Evolutionary conservation across 2,797 vertebrate species (phyloP).

Genomic region (Astyanax mexicanus): DNA sequence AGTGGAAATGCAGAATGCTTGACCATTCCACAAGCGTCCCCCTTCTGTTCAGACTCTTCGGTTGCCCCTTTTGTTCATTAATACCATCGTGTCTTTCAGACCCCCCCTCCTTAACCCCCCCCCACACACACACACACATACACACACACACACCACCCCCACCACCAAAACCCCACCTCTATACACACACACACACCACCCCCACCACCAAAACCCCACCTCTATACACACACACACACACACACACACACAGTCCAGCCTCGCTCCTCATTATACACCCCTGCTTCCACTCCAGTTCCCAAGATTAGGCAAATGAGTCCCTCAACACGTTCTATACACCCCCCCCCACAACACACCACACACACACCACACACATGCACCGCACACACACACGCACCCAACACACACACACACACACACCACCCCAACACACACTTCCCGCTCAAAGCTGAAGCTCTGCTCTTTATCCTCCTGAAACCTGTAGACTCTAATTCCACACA

Average conservation of each 20-base stretch:
- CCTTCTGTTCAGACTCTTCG: conserved; percentile 78
- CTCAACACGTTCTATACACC: conserved; percentile 75
- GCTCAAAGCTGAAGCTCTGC: no score
- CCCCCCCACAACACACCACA: conserved; percentile 50
- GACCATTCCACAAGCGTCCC: conserved; percentile 77
- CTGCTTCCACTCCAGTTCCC: conserved; percentile 86
- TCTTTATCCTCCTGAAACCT: no score
- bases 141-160: conserved; percentile 66
- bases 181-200: no score
- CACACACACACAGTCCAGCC: conserved; percentile 65
- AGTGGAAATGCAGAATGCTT: conserved; percentile 77
- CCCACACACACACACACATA: no score
- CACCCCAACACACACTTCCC: no score
- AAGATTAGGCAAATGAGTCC: conserved; percentile 88
- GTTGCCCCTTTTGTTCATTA: conserved; percentile 79
- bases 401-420: no score
- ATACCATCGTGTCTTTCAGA: conserved; percentile 84
- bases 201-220: no score
- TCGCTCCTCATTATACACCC: conserved; percentile 80
- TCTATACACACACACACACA: no score
- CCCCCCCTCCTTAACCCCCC: conserved; percentile 52
- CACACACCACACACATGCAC: no score
- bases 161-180: no score
- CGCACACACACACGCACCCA: no score
- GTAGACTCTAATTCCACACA: no score